phyloP scores from a whole-genome alignment of 2,888 invertebrate species.

The Pristionchus exspectatus region DNA sequence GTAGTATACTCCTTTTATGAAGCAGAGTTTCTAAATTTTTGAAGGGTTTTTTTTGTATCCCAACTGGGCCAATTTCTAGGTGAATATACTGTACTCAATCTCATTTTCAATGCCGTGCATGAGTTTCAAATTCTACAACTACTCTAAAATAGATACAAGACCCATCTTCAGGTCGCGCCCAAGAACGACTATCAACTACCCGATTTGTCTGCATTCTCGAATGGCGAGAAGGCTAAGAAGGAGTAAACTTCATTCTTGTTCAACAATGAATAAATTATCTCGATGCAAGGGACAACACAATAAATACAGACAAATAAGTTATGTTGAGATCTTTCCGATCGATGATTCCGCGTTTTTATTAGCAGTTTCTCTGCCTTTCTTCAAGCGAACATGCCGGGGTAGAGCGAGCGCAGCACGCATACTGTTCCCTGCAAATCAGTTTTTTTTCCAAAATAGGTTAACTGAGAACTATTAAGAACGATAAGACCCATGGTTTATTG shows the following conservation, averaged over 20 bases:
- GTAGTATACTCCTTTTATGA: too few relatives aligned
- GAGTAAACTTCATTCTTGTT: not conserved
- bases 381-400: slow-evolving; percentile 5
- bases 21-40: too few relatives aligned
- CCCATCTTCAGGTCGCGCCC: not conserved
- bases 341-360: not conserved
- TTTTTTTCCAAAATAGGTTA: not conserved
- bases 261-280: slow-evolving; percentile 24
- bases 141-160: too few relatives aligned
- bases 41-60: too few relatives aligned
- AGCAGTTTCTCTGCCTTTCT: not conserved
- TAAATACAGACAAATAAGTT: slow-evolving; percentile 9
- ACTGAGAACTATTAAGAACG: not conserved
- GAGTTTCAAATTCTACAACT: too few relatives aligned
- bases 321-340: not conserved
- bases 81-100: too few relatives aligned
- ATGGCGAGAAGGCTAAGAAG: not conserved
- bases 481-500: not conserved
- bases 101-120: not conserved
- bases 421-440: slow-evolving; percentile 11
- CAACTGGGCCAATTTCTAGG: too few relatives aligned
- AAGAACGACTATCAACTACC: not conserved
- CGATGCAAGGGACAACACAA: not conserved
- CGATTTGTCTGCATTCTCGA: not conserved
- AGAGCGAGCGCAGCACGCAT: slow-evolving; percentile 24